These are phyloP conservation scores for Saxicola maurus DNA, from an alignment of 2,797 vertebrate species.

Conservation along the genomic window DNA sequence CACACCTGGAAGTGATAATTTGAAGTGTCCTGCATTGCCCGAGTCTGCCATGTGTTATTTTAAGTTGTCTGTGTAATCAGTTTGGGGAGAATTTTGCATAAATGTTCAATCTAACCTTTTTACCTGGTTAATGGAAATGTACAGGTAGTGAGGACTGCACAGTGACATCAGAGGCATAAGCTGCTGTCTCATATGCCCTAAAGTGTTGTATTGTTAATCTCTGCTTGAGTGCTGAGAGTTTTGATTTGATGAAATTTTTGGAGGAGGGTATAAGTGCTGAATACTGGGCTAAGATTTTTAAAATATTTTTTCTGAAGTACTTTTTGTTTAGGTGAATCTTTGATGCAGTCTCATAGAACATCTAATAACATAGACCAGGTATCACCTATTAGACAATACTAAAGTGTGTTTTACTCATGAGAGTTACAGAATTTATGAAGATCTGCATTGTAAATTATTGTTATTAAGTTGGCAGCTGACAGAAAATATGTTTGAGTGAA, in stretches of 20 bases:
- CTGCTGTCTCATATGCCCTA: not conserved
- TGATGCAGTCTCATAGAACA: not conserved
- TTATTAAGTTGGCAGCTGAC: conserved; percentile 2
- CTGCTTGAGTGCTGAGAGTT: not conserved
- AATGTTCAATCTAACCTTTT: not conserved
- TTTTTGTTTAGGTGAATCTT: not conserved
- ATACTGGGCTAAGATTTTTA: not conserved
- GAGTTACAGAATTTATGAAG: not conserved
- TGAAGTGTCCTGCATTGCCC: not conserved
- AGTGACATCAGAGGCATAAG: not conserved
- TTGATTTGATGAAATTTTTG: not conserved
- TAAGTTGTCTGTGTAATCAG: not conserved
- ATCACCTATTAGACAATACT: not conserved
- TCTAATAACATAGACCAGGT: not conserved
- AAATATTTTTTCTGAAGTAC: not conserved
- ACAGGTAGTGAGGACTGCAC: not conserved
- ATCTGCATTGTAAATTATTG: conserved; percentile 4
- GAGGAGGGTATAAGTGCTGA: not conserved
- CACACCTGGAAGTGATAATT: not conserved
- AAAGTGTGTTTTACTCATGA: not conserved
- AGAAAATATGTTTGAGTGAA: not conserved
- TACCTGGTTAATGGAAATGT: not conserved
- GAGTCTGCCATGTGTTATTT: not conserved
- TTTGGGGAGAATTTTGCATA: not conserved
- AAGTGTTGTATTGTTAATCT: not conserved